Conservation (phyloP, 2,888 invertebrate species). For the Pyrochroa serraticornis region DNA sequence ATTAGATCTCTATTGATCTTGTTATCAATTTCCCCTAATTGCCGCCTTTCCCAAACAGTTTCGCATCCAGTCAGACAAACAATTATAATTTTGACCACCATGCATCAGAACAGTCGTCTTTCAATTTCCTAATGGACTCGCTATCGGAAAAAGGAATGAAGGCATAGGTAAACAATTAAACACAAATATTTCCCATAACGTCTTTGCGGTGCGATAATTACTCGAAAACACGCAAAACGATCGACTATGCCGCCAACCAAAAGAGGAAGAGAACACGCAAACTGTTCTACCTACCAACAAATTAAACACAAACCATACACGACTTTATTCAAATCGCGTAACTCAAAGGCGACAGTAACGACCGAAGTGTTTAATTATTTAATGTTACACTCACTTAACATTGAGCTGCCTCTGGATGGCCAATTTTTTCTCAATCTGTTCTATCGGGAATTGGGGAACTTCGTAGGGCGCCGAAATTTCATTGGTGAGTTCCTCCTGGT, state of each 20-base stretch:
- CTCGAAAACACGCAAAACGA: slow-evolving; percentile 4
- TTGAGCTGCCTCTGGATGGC: slow-evolving; percentile 88
- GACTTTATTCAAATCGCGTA: too few relatives aligned
- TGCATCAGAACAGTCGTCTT: background rate
- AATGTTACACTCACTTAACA: slow-evolving; percentile 72
- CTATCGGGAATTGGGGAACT: slow-evolving; percentile 97
- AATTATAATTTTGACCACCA: too few relatives aligned
- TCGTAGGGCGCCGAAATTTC: slow-evolving; percentile 96
- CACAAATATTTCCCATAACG: slow-evolving; percentile 2
- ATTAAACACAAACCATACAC: background rate
- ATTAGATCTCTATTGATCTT: too few relatives aligned
- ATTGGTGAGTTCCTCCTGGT: slow-evolving; percentile 69
- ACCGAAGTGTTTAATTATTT: background rate
- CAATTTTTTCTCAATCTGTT: slow-evolving; percentile 92
- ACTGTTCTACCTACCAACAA: background rate
- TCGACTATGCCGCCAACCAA: background rate
- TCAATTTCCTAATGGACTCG: slow-evolving; percentile 5
- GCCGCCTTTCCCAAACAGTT: too few relatives aligned
- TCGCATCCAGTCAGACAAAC: too few relatives aligned
- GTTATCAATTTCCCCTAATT: too few relatives aligned
- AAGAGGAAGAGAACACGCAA: too few relatives aligned
- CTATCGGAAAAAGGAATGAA: slow-evolving; percentile 8
- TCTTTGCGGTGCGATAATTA: slow-evolving; percentile 3
- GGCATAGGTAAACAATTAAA: slow-evolving; percentile 7
- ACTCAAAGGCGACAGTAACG: background rate